These are phyloP conservation scores for Ctenosaura bakeri DNA, from an alignment of 2,797 vertebrate genomes.

Conservation along the genomic window DNA sequence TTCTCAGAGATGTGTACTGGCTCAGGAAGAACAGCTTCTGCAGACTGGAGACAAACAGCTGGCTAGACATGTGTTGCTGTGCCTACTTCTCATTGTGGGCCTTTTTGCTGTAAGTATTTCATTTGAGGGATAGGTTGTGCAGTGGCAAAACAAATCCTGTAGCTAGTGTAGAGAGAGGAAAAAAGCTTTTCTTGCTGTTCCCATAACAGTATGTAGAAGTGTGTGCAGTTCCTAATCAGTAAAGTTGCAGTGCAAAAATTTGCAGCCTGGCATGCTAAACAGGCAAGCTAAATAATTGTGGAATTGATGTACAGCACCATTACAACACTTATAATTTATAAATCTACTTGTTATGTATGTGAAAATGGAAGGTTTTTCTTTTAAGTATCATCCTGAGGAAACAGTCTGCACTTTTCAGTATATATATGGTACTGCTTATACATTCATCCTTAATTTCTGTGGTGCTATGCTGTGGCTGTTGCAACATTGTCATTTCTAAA, in stretches of 20 bases:
- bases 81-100: constrained; percentile 89
- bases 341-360: not conserved
- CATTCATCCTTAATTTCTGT: not conserved
- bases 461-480: not conserved
- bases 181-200: not conserved
- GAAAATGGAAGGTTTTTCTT: not conserved
- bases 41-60: constrained; percentile 87
- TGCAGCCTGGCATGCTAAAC: no score
- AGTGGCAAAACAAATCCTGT: not conserved
- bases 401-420: not conserved
- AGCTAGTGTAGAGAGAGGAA: not conserved
- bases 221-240: no score
- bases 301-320: no score
- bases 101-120: constrained; percentile 90
- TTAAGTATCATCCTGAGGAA: not conserved
- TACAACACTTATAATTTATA: not conserved
- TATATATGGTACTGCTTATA: not conserved
- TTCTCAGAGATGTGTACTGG: constrained; percentile 87
- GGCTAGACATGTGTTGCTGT: constrained; percentile 90
- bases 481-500: not conserved
- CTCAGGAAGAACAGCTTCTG: constrained; percentile 84
- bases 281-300: no score
- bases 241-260: no score
- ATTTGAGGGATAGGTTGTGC: constrained; percentile 34
- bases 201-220: no score